Evolutionary conservation across 2,888 invertebrate genomes (phyloP).

Genomic region (Aphidoletes aphidimyza): DNA sequence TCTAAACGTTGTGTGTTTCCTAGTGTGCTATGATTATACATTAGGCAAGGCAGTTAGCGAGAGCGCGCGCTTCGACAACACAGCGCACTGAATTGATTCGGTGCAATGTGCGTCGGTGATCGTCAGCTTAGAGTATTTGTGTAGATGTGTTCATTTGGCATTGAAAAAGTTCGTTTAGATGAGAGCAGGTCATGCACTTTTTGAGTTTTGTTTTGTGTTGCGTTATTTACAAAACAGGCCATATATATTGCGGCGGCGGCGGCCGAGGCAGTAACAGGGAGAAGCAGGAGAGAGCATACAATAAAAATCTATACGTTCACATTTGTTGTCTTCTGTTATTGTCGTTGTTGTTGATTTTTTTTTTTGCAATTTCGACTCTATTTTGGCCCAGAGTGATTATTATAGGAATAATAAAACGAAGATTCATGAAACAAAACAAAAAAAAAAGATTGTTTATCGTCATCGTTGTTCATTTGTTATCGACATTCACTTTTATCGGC

Average conservation of each 20-base stretch:
- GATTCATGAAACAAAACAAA: too few relatives aligned
- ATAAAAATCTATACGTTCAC: background rate
- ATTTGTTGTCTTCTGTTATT: background rate
- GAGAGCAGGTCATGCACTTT: slow-evolving; percentile 49
- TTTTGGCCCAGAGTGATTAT: background rate
- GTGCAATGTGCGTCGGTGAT: slow-evolving; percentile 12
- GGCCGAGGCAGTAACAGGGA: background rate
- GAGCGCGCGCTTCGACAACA: background rate
- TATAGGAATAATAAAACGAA: too few relatives aligned
- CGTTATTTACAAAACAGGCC: slow-evolving; percentile 45
- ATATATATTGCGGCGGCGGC: slow-evolving; percentile 6
- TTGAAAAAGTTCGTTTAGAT: slow-evolving; percentile 51
- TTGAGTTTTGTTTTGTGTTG: slow-evolving; percentile 23
- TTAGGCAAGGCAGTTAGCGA: background rate
- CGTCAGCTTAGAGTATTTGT: background rate
- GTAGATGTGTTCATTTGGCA: slow-evolving; percentile 35
- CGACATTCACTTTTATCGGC: slow-evolving; percentile 41
- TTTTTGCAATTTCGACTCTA: slow-evolving; percentile 30
- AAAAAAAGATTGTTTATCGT: slow-evolving; percentile 36
- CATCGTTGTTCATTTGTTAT: background rate
- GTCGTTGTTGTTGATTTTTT: too few relatives aligned
- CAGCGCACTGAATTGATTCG: too few relatives aligned
- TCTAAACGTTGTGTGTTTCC: background rate
- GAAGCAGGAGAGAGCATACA: background rate
- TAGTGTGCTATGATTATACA: background rate